These are phyloP conservation scores for Cepaea nemoralis DNA, from an alignment of 1,140 invertebrate genomes.

Conservation along the genomic window DNA sequence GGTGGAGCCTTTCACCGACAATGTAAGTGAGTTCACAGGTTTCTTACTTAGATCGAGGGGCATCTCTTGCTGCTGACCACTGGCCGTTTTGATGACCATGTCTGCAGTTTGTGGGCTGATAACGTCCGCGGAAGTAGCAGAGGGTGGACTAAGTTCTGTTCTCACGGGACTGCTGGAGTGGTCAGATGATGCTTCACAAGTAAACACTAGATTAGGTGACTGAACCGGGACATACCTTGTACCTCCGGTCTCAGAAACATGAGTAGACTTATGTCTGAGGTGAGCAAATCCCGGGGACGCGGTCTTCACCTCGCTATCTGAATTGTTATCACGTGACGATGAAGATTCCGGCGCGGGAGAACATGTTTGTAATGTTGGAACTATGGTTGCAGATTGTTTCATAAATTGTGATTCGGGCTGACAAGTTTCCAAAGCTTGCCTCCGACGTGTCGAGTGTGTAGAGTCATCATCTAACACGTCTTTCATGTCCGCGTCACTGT, in stretches of 20 bases:
- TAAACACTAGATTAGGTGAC: not conserved
- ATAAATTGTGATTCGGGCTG: no score
- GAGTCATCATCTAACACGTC: slow-evolving; percentile 41
- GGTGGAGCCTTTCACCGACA: slow-evolving; percentile 50
- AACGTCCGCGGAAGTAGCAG: not conserved
- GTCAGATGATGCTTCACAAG: slow-evolving; percentile 50
- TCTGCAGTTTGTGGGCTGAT: not conserved
- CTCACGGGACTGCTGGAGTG: slow-evolving; percentile 47
- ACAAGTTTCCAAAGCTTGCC: not conserved
- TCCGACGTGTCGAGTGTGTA: not conserved
- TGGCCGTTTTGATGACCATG: not conserved
- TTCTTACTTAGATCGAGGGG: slow-evolving; percentile 59
- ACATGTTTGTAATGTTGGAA: not conserved
- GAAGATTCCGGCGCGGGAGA: not conserved
- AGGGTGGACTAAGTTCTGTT: slow-evolving; percentile 10
- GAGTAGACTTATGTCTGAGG: slow-evolving; percentile 29
- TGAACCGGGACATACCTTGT: not conserved
- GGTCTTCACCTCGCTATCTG: not conserved
- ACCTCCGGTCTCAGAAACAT: not conserved
- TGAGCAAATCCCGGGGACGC: slow-evolving; percentile 30
- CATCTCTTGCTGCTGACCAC: slow-evolving; percentile 41
- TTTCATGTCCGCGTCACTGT: slow-evolving; percentile 57
- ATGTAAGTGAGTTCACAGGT: slow-evolving; percentile 42
- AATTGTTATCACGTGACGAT: not conserved
- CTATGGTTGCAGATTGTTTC: not conserved